Percentiles rank a stretch among this genome's conserved stretches.
phyloP scores from a whole-genome alignment of 2,797 vertebrate genomes.

The Emydoidea blandingii region DNA sequence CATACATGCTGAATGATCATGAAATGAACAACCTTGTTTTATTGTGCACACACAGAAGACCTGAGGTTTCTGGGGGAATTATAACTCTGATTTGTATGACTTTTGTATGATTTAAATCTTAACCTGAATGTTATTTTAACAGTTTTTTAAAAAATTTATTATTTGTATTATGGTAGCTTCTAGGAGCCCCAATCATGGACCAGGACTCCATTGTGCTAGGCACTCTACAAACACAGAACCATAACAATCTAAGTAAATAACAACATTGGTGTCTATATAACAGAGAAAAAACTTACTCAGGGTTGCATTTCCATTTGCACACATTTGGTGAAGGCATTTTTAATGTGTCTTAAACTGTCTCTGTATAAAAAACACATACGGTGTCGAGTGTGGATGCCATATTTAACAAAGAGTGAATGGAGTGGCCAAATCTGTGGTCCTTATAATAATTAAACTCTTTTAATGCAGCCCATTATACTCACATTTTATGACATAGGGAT shows the following conservation, averaged over 20 bases:
- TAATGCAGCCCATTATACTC: background rate
- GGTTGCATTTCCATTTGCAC: background rate
- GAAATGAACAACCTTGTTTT: background rate
- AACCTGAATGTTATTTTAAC: background rate
- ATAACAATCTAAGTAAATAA: background rate
- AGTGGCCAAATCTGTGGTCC: background rate
- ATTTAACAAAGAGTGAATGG: background rate
- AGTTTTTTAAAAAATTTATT: background rate
- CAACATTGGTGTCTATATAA: background rate
- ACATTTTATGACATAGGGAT: background rate
- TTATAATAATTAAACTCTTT: background rate
- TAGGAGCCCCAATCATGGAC: background rate
- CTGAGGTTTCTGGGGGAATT: conserved; percentile 41
- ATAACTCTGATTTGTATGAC: conserved; percentile 26
- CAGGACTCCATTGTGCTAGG: background rate
- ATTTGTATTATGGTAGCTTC: background rate
- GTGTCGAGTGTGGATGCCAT: accelerated
- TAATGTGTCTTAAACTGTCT: background rate
- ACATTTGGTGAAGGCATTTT: background rate
- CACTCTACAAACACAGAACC: background rate
- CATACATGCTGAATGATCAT: background rate
- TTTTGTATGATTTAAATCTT: conserved; percentile 16
- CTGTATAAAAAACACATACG: background rate
- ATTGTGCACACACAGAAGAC: background rate
- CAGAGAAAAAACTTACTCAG: background rate